A percentile compares a stretch with the other conserved stretches of the same genome.
Conservation (phyloP, 2,888 invertebrate genomes). For the Hydriomena furcata region DNA sequence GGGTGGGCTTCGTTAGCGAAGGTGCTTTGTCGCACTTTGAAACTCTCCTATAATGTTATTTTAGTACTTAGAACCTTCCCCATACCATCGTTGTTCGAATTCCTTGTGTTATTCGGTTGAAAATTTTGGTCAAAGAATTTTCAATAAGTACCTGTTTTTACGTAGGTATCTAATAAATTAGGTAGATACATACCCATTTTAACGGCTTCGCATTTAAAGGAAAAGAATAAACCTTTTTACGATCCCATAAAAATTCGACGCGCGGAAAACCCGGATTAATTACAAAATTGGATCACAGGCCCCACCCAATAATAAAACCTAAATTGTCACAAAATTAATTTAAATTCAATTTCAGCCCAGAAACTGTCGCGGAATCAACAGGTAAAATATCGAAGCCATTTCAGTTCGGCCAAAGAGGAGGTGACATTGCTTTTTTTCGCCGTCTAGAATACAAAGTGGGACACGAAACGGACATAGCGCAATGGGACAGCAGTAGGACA, state of each 20-base stretch:
- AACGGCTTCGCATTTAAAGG: slow-evolving; percentile 2
- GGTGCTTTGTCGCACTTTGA: too few species aligned
- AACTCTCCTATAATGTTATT: too few species aligned
- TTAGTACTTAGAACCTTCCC: too few species aligned
- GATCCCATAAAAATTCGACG: slow-evolving; percentile 14
- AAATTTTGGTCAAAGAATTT: too few species aligned
- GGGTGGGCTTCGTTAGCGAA: too few species aligned
- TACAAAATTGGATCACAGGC: slow-evolving; percentile 30
- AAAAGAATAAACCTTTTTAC: slow-evolving; percentile 10
- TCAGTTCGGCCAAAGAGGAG: slow-evolving; percentile 8
- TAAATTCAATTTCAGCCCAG: slow-evolving; percentile 30
- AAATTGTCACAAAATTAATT: slow-evolving; percentile 32
- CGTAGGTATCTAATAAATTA: neutral
- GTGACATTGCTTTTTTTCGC: slow-evolving; percentile 15
- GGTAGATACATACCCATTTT: neutral
- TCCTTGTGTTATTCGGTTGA: too few species aligned
- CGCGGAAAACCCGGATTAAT: slow-evolving; percentile 29
- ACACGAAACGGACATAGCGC: slow-evolving; percentile 27
- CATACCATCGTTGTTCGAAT: too few species aligned
- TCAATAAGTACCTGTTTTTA: too few species aligned
- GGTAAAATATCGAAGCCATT: slow-evolving; percentile 26
- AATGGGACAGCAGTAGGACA: slow-evolving; percentile 44
- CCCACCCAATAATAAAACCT: slow-evolving; percentile 28
- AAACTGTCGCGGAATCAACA: slow-evolving; percentile 33
- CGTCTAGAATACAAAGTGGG: slow-evolving; percentile 21